Base-by-base conservation (phyloP, 2,113 vertebrate species). In the Toxotes chatareus region DNA sequence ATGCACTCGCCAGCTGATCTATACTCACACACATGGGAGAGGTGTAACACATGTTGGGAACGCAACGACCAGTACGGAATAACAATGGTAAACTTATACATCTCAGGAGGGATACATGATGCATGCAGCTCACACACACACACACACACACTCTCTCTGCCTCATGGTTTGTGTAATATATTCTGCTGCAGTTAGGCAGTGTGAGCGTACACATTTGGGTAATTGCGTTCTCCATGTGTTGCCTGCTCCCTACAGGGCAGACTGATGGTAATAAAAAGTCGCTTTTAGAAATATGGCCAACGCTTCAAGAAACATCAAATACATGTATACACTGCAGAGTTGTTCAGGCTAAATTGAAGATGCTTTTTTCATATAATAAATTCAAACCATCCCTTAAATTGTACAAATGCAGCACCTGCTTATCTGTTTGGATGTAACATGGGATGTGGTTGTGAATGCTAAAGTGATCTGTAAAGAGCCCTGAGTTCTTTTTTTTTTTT, bases 71-170 rank as follows among this genome's bases (percentile, higher is more conserved):
- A 70, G 64, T 32, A 9, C 42, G 51, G 80, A 88, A 92, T 90
- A 86, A 80, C 73, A 91, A 88, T 79, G n/a, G 64, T 40, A 75
- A 80, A 77, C 72, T 63, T 75, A 6, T 40, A 64, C 68, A 55
- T 83, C 84, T 87, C 70, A 61, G 44, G 76, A 85, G 84, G 61
- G 32, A 17, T 53, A 21, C 23, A 53, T 63, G 76, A 86, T 27
- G 23, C 84, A 87, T 86, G 79, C 85, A 83, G 86, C 83, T 84
- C 77, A 89, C 70, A 85, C 78, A 80, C 63, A 63, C 23, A 49
- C 38, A 40, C 38, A 40, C 27, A 27, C 27, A 27, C 27, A 57
- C 13, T 46, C 44, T 78, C 63, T 79, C 44, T 0, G 1, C 74
- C 5, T 14, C 6, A 57, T 82, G 71, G 71, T 76, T 72, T 82